Conservation (phyloP, 2,113 vertebrate species). For the Notarius quadriscutis region DNA sequence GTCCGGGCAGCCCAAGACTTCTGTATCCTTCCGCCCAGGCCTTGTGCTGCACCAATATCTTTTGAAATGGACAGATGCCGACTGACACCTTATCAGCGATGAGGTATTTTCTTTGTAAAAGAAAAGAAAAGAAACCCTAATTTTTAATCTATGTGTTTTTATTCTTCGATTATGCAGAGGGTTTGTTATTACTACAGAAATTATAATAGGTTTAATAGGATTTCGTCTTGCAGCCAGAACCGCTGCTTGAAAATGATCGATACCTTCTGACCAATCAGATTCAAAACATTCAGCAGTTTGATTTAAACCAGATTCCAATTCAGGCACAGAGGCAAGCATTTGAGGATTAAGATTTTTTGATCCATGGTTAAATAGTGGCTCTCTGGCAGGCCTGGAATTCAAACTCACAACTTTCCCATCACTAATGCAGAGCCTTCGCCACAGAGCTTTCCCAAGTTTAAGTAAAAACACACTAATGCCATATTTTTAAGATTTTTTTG, state of each 20-base stretch:
- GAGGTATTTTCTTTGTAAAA: background rate
- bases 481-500: conserved; percentile 12
- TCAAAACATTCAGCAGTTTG: background rate
- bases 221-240: background rate
- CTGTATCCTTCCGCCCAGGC: too few species aligned
- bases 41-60: too few species aligned
- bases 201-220: background rate
- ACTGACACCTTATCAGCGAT: background rate
- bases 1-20: too few species aligned
- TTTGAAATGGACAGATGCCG: too few species aligned
- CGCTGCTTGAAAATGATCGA: background rate
- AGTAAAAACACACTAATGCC: conserved; percentile 11
- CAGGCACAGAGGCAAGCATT: background rate
- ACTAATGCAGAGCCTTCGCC: background rate
- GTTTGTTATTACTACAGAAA: background rate
- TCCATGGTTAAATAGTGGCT: background rate
- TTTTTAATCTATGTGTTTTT: background rate
- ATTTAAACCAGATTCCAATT: background rate
- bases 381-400: background rate
- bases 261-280: background rate
- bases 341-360: conserved; percentile 21
- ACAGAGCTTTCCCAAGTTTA: background rate
- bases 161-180: background rate
- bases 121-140: background rate
- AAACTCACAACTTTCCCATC: conserved; percentile 19